phyloP scores from a whole-genome alignment of 2,888 invertebrate genomes.

The Myopa tessellatipennis region DNA sequence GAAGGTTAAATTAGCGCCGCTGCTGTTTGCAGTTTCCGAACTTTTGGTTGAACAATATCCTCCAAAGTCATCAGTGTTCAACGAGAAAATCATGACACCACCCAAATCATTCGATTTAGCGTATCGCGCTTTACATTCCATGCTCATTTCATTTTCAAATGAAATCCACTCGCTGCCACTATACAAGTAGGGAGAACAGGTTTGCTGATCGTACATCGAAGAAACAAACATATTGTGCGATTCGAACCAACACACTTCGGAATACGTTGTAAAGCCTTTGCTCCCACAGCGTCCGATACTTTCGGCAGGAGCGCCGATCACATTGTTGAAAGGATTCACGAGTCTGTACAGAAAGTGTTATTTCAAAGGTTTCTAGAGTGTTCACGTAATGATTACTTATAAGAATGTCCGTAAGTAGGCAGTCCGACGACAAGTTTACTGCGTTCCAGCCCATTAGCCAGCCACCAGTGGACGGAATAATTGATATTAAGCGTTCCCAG shows the following conservation, averaged over 20 bases:
- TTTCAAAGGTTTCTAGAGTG: background rate
- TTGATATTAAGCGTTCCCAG: conserved; percentile 82
- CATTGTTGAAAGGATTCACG: conserved; percentile 75
- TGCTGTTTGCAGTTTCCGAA: conserved; percentile 1
- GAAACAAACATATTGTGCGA: conserved; percentile 69
- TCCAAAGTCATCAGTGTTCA: conserved; percentile 82
- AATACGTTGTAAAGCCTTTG: conserved; percentile 79
- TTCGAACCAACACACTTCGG: conserved; percentile 77
- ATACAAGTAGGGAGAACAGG: conserved; percentile 82
- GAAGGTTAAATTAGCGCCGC: conserved; percentile 50
- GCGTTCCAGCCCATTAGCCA: conserved; percentile 78
- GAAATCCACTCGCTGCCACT: conserved; percentile 83
- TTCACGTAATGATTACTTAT: conserved; percentile 68
- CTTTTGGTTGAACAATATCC: conserved; percentile 69
- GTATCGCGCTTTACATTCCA: conserved; percentile 76
- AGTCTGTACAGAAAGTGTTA: conserved; percentile 68
- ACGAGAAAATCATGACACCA: conserved; percentile 86
- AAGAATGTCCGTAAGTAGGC: conserved; percentile 89
- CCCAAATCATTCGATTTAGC: conserved; percentile 75
- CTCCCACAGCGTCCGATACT: conserved; percentile 77
- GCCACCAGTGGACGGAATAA: conserved; percentile 83
- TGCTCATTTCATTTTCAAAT: conserved; percentile 80
- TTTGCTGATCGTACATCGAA: conserved; percentile 74
- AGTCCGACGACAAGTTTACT: conserved; percentile 86
- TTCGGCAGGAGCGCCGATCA: conserved; percentile 77